A percentile compares a stretch with the other conserved stretches of the same genome.
Evolutionary conservation across 2,797 vertebrate species (phyloP).

Genomic region (Takifugu ocellatus): DNA sequence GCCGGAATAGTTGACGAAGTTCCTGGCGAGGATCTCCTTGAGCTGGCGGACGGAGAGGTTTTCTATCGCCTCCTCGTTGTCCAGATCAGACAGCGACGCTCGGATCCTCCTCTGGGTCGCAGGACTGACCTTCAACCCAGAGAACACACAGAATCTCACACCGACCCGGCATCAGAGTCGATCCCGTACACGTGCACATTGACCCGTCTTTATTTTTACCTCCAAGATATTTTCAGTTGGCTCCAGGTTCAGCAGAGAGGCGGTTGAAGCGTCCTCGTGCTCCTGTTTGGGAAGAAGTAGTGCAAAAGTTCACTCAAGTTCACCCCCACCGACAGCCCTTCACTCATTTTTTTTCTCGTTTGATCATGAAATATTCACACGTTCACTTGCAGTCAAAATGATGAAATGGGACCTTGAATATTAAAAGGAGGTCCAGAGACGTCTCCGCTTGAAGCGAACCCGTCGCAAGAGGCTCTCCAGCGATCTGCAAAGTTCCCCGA

Average conservation of each 20-base stretch:
- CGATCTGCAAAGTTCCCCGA: conserved; percentile 1
- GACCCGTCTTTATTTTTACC: conserved; percentile 39
- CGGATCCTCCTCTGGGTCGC: conserved; percentile 83
- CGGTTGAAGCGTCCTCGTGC: conserved; percentile 66
- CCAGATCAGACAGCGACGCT: conserved; percentile 91
- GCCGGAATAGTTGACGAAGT: conserved; percentile 97
- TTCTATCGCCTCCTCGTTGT: conserved; percentile 88
- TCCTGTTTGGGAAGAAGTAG: conserved; percentile 55
- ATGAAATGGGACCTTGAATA: conserved; percentile 2
- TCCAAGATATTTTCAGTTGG: conserved; percentile 65
- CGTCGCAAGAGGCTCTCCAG: background rate
- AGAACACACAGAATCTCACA: background rate
- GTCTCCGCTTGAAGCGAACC: too few relatives aligned
- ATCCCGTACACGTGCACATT: background rate
- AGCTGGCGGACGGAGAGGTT: conserved; percentile 91
- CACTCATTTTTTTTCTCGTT: background rate
- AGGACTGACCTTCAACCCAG: conserved; percentile 77
- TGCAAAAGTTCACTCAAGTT: conserved; percentile 1
- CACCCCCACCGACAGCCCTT: background rate
- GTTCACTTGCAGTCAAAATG: background rate
- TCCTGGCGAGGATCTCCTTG: conserved; percentile 95
- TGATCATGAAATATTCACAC: background rate
- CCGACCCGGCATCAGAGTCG: background rate
- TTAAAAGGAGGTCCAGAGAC: background rate
- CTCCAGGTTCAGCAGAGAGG: conserved; percentile 76